Evolutionary conservation across 2,797 vertebrate genomes (phyloP), one percentile per base, ranked within the genome.

Genomic region (Gambelia wislizenii): DNA sequence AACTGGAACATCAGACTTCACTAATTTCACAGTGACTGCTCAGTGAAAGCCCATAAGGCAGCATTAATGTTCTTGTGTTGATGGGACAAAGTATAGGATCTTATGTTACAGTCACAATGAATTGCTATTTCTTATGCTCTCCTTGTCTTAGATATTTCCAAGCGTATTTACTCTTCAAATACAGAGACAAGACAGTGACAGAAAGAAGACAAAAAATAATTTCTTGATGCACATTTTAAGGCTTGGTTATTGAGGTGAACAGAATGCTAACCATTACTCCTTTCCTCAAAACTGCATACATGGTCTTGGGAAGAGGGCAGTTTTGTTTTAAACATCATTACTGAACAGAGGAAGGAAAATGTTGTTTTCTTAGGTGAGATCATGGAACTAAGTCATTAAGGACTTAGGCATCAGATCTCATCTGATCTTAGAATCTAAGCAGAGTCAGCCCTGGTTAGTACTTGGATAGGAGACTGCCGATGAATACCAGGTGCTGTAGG

Each of bases 21-120:
- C 70, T 81, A 88, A 88, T 88, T 88, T 88, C 81, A 83, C 80
- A 88, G 87, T 88, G 56, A 64, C 81, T 88, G 87, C 87, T 88
- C 59, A 67, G 56, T 77, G 81, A 88, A 14, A 83, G 72, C 80
- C 87, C 80, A 88, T 88, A 88, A 83, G 81, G 81, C 81, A 88
- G 67, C 77, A 59, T 76, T 88, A 83, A 88, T 88, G 87, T 84
- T 88, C 47, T 52, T 77, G 52, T 88, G 81, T 52, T 88, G 81
- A 88, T 44, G n/a, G 83, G 70, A 83, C 56, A 83, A 88, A 88
- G 87, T 59, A 69, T 76, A 67, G 44, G n/a, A 83, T 83, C 56
- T 69, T 83, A 67, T 39, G 12, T 77, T 76, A 70, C 82, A 75
- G 87, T 75, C 79, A 83, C 87, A 64, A 61, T 75, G 56, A 88